Evolutionary conservation across 2,888 invertebrate genomes (phyloP).

Genomic region (Leptinotarsa tumamoca): DNA sequence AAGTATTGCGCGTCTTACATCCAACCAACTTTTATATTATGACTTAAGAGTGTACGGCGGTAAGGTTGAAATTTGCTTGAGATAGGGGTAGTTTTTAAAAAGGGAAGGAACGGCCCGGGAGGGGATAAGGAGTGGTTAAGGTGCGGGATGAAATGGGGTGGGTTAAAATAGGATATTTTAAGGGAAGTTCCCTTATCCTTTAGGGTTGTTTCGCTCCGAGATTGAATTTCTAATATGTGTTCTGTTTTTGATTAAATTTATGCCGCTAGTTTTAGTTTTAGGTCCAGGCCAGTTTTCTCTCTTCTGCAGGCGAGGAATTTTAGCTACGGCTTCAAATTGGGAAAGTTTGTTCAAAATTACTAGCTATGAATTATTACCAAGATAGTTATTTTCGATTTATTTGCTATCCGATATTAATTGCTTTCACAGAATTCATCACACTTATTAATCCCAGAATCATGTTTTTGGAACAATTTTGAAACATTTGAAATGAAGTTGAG

Average conservation of each 20-base stretch:
- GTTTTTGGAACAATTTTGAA: too few relatives aligned
- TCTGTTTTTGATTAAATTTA: conserved; percentile 68
- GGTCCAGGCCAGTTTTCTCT: conserved; percentile 47
- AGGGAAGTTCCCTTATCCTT: conserved; percentile 63
- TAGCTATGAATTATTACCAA: conserved; percentile 54
- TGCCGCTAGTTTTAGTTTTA: conserved; percentile 60
- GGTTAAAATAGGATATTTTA: conserved; percentile 61
- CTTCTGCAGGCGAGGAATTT: conserved; percentile 53
- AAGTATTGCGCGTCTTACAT: conserved; percentile 65
- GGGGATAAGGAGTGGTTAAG: conserved; percentile 60
- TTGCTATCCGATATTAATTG: conserved; percentile 39
- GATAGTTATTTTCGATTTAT: conserved; percentile 46
- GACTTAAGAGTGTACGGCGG: conserved; percentile 59
- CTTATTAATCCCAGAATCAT: not conserved
- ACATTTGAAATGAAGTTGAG: too few relatives aligned
- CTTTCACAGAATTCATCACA: conserved; percentile 2
- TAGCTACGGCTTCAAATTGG: conserved; percentile 55
- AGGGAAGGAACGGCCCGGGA: conserved; percentile 44
- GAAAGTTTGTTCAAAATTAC: conserved; percentile 59
- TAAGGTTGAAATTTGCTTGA: conserved; percentile 63
- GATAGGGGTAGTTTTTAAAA: conserved; percentile 61
- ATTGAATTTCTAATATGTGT: conserved; percentile 68
- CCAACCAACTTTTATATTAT: conserved; percentile 57
- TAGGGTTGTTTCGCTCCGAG: conserved; percentile 65
- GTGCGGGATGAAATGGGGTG: conserved; percentile 49